Percentiles rank a stretch among this genome's conserved stretches.
These are phyloP conservation scores for Astreopora myriophthalma DNA, from an alignment of 64 coral and sea anemone species.

Conservation along the genomic window DNA sequence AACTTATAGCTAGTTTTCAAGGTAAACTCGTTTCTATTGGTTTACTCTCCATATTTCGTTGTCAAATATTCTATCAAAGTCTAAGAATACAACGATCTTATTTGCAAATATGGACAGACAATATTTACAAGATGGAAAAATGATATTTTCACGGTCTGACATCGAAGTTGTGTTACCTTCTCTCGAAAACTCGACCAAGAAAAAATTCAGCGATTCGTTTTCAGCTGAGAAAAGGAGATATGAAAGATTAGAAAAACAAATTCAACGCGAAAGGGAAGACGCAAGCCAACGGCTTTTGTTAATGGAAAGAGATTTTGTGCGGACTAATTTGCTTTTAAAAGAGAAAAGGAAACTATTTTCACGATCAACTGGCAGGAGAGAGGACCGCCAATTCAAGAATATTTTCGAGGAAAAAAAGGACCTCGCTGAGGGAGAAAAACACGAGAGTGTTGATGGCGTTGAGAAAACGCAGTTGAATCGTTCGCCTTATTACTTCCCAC, in stretches of 20 bases:
- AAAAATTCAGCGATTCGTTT: slow-evolving; percentile 22
- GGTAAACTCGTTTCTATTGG: background rate
- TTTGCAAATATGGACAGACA: background rate
- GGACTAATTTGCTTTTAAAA: slow-evolving; percentile 2
- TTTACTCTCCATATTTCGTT: background rate
- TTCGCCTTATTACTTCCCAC: slow-evolving; percentile 33
- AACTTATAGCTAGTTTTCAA: background rate
- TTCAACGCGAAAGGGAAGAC: slow-evolving; percentile 14
- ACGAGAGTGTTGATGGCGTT: background rate
- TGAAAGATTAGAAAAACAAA: slow-evolving; percentile 22
- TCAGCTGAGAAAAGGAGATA: slow-evolving; percentile 3
- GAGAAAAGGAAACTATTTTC: background rate
- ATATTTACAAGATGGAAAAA: slow-evolving; percentile 11
- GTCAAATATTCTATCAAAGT: background rate
- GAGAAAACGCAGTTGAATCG: background rate
- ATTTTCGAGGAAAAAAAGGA: background rate
- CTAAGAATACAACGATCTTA: background rate
- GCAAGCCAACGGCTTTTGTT: background rate
- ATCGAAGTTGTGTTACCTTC: slow-evolving; percentile 4
- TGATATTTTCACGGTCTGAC: background rate
- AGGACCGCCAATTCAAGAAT: background rate
- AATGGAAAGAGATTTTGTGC: slow-evolving; percentile 1
- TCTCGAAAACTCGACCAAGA: slow-evolving; percentile 1
- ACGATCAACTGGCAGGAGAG: background rate
- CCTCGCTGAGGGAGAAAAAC: background rate